Conservation (phyloP, 1,140 invertebrate species). For the Drosophila bocki region DNA sequence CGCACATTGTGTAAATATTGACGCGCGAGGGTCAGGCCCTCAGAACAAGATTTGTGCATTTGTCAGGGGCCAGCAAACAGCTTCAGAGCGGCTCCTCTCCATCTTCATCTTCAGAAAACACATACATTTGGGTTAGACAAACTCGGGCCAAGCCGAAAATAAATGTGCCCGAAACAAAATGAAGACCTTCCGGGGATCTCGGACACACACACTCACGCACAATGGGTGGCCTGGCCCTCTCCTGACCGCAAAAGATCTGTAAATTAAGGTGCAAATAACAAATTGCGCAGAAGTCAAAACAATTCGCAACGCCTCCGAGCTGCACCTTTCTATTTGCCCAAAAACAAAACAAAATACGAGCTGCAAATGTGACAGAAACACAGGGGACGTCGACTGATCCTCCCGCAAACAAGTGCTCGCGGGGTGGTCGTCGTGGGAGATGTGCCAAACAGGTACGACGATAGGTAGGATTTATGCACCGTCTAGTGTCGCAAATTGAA, state of each 20-base stretch:
- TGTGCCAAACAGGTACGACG: constrained; percentile 16
- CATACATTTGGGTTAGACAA: constrained; percentile 48
- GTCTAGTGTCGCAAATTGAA: constrained; percentile 41
- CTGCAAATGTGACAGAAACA: constrained; percentile 66
- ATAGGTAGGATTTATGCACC: constrained; percentile 26
- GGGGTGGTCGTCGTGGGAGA: constrained; percentile 35
- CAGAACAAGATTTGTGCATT: constrained; percentile 75
- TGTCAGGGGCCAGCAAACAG: constrained; percentile 41
- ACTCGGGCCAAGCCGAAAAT: constrained; percentile 17
- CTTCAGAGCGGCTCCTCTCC: constrained; percentile 4
- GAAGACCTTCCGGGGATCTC: constrained; percentile 32
- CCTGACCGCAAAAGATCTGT: constrained; percentile 74
- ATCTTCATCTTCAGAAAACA: constrained; percentile 6
- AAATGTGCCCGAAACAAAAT: constrained; percentile 38
- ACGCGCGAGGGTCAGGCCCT: constrained; percentile 53
- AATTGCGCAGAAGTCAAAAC: constrained; percentile 54
- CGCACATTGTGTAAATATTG: constrained; percentile 62
- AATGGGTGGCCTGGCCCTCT: constrained; percentile 29
- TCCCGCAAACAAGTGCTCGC: constrained; percentile 21
- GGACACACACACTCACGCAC: background rate
- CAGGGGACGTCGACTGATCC: background rate
- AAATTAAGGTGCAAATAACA: constrained; percentile 76
- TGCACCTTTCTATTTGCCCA: constrained; percentile 64
- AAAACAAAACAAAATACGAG: constrained; percentile 31
- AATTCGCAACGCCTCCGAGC: constrained; percentile 43